A percentile compares a stretch with the other conserved stretches of the same genome.
Conservation (phyloP, 2,797 vertebrate genomes). For the Emydoidea blandingii region DNA sequence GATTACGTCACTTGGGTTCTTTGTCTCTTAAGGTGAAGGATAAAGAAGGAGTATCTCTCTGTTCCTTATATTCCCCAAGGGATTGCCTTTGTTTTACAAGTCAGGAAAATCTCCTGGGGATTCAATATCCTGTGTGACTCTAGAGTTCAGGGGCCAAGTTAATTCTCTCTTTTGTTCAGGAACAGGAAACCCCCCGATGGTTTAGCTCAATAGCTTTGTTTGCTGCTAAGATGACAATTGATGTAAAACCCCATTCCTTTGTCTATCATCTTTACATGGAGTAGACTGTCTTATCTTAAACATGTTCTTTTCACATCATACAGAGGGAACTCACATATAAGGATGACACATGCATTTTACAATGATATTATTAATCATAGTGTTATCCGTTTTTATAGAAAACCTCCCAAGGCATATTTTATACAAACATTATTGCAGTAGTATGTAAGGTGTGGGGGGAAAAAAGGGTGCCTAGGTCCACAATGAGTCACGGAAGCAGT, state of each 20-base stretch:
- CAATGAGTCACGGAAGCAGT: neutral
- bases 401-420: neutral
- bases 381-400: neutral
- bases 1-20: neutral
- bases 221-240: neutral
- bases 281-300: neutral
- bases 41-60: neutral
- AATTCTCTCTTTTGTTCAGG: neutral
- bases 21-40: neutral
- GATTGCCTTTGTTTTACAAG: neutral
- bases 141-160: neutral
- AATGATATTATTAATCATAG: neutral
- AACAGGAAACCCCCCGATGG: neutral
- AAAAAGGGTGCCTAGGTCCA: neutral
- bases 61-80: neutral
- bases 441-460: rapidly evolving
- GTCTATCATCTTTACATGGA: neutral
- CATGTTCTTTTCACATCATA: neutral
- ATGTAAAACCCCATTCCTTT: neutral
- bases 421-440: neutral
- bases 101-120: neutral
- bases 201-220: neutral
- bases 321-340: neutral
- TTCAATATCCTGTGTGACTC: neutral
- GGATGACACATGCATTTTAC: neutral